Base-by-base conservation (phyloP, 1,140 invertebrate genomes). In the Potamilus streckersoni region DNA sequence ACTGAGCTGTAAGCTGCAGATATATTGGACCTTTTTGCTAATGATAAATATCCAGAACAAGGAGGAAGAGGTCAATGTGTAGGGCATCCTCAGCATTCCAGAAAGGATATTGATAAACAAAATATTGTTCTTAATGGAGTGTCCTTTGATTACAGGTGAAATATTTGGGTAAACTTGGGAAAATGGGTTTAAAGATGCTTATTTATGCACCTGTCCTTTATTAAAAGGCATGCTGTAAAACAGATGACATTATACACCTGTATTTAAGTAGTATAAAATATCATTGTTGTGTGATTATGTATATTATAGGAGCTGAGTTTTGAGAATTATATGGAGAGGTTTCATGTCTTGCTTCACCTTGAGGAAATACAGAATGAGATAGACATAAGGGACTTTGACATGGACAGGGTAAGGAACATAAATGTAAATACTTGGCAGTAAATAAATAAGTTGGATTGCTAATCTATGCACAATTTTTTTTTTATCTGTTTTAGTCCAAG, bases 301-400 rank as follows among this genome's bases (percentile, higher is more conserved):
- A 49, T 49, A 49, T 49, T 49, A 4, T 66, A 88, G 86, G 73
- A 73, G 17, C 76, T 89, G 62, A 71, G 62, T 23, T 75, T 83
- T 56, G 71, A 80, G 15, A 91, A 90, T 73, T 91, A 91, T 74
- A 67, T 84, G 59, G 71, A 83, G 15, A 88, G 91, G 82, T 96
- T 96, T 87, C 92, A 94, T 70, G 86, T 91, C 23, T 89, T 97
- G 38, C 83, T 97, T 3, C 93, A 94, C 86, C 89, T 97, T 59
- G 95, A 97, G 88, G 95, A 97, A 91, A 88, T 91, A 27, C 89
- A 91, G 83, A 90, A 91, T 76, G 92, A 92, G 38, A 87, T 94
- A 20, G 89, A 91, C 71, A 92, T 96, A 72, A 92, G 93, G 78
- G 91, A 92, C 74, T 96, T 94, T 88, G 93, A 95, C 87, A 92